These are phyloP conservation scores for Sylvilagus bachmani DNA, from an alignment of 2,113 vertebrate species.

Conservation along the genomic window DNA sequence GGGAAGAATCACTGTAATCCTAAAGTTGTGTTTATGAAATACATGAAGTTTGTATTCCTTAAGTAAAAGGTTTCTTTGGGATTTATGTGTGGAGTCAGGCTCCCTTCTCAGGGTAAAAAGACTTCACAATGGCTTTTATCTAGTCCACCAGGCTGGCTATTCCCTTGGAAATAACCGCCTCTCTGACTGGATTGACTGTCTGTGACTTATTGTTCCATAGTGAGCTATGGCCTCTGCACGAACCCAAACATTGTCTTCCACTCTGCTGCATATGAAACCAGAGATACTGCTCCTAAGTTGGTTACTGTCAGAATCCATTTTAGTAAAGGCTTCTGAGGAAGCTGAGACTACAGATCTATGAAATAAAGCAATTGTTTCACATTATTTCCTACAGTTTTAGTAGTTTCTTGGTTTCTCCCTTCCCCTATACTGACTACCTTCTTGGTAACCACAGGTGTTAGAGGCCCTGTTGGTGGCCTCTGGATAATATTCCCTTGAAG, in stretches of 20 bases:
- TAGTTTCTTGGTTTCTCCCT: not conserved
- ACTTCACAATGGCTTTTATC: not conserved
- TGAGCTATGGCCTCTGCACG: not conserved
- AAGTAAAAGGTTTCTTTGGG: not conserved
- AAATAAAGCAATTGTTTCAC: not conserved
- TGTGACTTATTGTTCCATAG: slow-evolving; percentile 43
- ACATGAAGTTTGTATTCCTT: too few species aligned
- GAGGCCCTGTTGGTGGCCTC: not conserved
- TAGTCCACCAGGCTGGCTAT: not conserved
- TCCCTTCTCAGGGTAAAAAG: not conserved
- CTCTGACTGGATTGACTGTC: not conserved
- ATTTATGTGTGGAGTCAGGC: not conserved
- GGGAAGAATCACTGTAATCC: too few species aligned
- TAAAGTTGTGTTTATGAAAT: too few species aligned
- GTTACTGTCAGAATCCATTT: not conserved
- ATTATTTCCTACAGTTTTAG: not conserved
- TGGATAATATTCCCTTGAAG: not conserved
- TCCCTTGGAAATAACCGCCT: not conserved
- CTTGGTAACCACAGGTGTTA: not conserved
- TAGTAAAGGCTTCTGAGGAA: not conserved
- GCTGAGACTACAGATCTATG: not conserved
- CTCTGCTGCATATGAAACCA: not conserved
- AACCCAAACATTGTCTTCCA: not conserved
- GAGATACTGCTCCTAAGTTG: slow-evolving; percentile 8
- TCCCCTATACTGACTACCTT: not conserved